Base-by-base conservation (phyloP, 2,113 vertebrate species). In the Rostratula benghalensis region DNA sequence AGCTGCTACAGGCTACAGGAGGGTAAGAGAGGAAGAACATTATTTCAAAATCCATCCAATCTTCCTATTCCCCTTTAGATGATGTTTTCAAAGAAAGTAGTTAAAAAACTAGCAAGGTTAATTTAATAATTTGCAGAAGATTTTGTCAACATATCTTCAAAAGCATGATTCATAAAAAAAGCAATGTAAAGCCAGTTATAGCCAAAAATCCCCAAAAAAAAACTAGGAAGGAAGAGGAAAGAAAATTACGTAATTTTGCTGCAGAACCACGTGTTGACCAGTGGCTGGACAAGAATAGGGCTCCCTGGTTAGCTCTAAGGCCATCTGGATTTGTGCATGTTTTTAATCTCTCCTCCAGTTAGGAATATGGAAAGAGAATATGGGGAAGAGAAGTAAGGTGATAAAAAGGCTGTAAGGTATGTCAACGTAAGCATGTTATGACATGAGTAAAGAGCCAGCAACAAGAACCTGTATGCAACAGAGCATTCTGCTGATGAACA, bases 151-250 rank as follows among this genome's bases (percentile, higher is more conserved):
- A n/a, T 41, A 17, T 28, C 12, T 74, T 41, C 35, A 46, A 77
- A 80, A 39, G 2, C 3, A 35, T n/a, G 4, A 35, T 20, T 45
- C 3, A 37, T 18, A 30, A 17, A 27, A 27, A 84, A 25, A 6
- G 1, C 2, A 21, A 0, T 9, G 3, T 33, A 41, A 83, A 35
- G 11, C 4, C 28, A 41, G 1, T 20, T 35, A 45, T 5, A 2
- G 3, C 3, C 22, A 78, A 69, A 65, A 31, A 90, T 41, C 3
- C 6, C 1, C 6, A 35, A 73, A 48, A 81, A 23, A 0, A 4
- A 5, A n/a, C n/a, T n/a, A 60, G 4, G 2, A 9, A 50, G 5
- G 19, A 39, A 7, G 4, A 54, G 7, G 7, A 4, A 13, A 50
- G 22, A 56, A 70, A 51, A n/a, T n/a, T n/a, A n/a, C n/a, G n/a